Conservation (phyloP, 2,797 vertebrate genomes). For the Fratercula arctica region DNA sequence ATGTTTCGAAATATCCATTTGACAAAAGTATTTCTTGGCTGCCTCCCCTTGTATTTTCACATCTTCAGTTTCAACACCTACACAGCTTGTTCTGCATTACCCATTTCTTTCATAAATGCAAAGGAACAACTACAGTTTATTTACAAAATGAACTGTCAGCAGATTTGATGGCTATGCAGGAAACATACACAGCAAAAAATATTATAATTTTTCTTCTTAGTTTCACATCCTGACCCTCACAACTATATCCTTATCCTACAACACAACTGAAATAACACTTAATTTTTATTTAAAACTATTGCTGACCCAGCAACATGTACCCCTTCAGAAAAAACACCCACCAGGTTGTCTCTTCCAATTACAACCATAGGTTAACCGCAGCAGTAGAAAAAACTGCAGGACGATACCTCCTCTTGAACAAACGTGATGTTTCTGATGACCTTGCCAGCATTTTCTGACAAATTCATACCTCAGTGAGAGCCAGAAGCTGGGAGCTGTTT, state of each 20-base stretch:
- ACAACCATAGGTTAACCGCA: neutral
- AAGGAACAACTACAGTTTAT: neutral
- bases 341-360: neutral
- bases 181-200: neutral
- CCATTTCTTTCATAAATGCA: neutral
- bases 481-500: neutral
- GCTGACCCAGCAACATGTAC: neutral
- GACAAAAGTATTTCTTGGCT: constrained; percentile 27
- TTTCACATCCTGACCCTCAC: neutral
- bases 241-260: neutral
- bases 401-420: neutral
- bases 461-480: neutral
- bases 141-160: constrained; percentile 5
- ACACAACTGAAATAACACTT: neutral
- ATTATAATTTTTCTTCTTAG: neutral
- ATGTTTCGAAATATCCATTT: neutral
- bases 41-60: neutral
- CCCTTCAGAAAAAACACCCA: neutral
- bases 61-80: constrained; percentile 14
- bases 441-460: neutral
- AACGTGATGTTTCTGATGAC: neutral
- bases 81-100: neutral
- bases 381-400: neutral
- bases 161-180: neutral
- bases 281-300: neutral